Evolutionary conservation across 2,888 invertebrate genomes (phyloP).

Genomic region (Hyalella azteca): DNA sequence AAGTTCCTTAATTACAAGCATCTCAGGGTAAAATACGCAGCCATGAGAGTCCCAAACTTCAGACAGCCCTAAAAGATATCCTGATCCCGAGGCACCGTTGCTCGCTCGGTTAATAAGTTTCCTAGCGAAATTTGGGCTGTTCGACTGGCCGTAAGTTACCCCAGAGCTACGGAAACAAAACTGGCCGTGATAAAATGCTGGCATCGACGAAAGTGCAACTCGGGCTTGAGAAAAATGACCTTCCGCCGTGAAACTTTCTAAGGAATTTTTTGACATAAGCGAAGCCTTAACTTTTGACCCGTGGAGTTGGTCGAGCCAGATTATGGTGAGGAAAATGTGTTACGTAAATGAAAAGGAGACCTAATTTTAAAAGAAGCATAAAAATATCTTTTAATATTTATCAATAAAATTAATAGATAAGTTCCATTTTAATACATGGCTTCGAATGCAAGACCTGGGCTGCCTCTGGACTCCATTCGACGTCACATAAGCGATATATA

Average conservation of each 20-base stretch:
- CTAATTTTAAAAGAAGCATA: too few species aligned
- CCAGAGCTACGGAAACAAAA: slow-evolving; percentile 11
- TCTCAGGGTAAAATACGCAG: background rate
- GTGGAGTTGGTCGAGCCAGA: background rate
- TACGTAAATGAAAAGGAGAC: too few species aligned
- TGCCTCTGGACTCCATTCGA: too few species aligned
- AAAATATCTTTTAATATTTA: too few species aligned
- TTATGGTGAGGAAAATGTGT: background rate
- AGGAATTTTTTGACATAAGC: background rate
- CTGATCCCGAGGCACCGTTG: background rate
- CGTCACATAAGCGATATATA: too few species aligned
- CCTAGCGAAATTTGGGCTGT: slow-evolving; percentile 14
- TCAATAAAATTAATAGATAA: too few species aligned
- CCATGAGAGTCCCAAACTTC: background rate
- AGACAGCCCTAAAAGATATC: background rate
- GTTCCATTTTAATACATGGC: too few species aligned
- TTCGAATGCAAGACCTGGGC: too few species aligned
- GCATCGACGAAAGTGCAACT: slow-evolving; percentile 35
- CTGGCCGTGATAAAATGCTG: slow-evolving; percentile 26
- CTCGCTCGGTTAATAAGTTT: slow-evolving; percentile 5
- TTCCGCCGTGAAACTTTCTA: background rate
- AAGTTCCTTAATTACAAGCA: background rate
- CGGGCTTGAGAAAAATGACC: slow-evolving; percentile 2
- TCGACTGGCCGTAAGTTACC: slow-evolving; percentile 36
- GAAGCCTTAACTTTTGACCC: background rate